Percentiles rank a stretch among this genome's conserved stretches.
phyloP scores from a whole-genome alignment of 1,140 invertebrate genomes.

The Apis cerana region DNA sequence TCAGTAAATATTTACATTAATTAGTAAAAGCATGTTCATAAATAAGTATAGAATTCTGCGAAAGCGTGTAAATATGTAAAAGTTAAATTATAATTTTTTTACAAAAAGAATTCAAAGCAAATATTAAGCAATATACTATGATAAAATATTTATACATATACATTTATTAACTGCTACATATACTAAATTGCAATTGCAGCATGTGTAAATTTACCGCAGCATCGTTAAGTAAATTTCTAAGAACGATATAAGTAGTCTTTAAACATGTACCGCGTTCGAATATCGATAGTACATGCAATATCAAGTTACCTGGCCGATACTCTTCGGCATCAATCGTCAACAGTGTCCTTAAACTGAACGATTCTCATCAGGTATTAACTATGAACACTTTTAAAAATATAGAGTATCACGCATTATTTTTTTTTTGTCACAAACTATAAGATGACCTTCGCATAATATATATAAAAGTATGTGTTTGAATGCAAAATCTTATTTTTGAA shows the following conservation, averaged over 20 bases:
- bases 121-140: neutral
- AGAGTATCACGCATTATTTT: neutral
- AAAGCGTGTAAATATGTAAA: neutral
- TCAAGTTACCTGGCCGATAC: conserved; percentile 10
- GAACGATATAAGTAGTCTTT: neutral
- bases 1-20: too few relatives aligned
- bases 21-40: neutral
- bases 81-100: too few relatives aligned
- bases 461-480: neutral
- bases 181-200: neutral
- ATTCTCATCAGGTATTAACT: neutral
- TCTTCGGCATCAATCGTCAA: neutral
- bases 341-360: neutral
- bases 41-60: too few relatives aligned
- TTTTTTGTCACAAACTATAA: too few relatives aligned
- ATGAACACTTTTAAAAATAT: neutral
- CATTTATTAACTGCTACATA: neutral
- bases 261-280: neutral
- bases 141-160: neutral
- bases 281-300: neutral
- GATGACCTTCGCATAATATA: neutral
- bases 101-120: neutral
- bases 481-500: too few relatives aligned
- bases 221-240: neutral
- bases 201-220: neutral